Evolutionary conservation across 1,140 invertebrate genomes (phyloP).

Genomic region (Pentalonia nigronervosa): DNA sequence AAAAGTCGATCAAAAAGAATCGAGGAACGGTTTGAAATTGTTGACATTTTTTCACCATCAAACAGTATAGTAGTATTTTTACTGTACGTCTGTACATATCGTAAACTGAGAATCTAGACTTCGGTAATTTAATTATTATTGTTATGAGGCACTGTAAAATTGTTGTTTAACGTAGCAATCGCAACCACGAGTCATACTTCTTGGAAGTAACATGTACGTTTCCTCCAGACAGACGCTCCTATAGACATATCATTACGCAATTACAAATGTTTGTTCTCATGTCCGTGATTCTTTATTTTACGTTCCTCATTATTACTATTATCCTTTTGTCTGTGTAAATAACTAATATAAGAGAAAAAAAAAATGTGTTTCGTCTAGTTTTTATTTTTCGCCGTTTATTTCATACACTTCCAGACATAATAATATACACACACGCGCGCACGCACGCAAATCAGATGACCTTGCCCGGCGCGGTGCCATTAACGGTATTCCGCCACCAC

Average conservation of each 20-base stretch:
- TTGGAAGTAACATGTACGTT: background rate
- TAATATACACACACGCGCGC: background rate
- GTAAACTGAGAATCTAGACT: background rate
- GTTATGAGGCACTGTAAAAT: slow-evolving; percentile 5
- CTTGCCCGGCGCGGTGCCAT: slow-evolving; percentile 41
- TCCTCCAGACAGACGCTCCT: background rate
- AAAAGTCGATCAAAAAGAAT: background rate
- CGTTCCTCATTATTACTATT: background rate
- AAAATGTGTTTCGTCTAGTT: background rate
- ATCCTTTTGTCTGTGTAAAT: background rate
- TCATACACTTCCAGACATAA: background rate
- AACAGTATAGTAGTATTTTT: background rate
- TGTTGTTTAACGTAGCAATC: slow-evolving; percentile 10
- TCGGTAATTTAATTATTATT: background rate
- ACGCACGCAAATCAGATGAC: slow-evolving; percentile 15
- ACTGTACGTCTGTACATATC: background rate
- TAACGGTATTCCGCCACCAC: slow-evolving; percentile 48
- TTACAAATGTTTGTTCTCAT: slow-evolving; percentile 5
- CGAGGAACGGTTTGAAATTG: background rate
- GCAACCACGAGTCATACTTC: slow-evolving; percentile 21
- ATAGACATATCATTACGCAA: slow-evolving; percentile 9
- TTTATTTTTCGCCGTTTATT: background rate
- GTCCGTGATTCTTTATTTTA: background rate
- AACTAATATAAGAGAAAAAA: background rate
- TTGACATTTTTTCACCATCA: background rate